Conservation (phyloP, 2,797 vertebrate genomes). For the Tinamus major region DNA sequence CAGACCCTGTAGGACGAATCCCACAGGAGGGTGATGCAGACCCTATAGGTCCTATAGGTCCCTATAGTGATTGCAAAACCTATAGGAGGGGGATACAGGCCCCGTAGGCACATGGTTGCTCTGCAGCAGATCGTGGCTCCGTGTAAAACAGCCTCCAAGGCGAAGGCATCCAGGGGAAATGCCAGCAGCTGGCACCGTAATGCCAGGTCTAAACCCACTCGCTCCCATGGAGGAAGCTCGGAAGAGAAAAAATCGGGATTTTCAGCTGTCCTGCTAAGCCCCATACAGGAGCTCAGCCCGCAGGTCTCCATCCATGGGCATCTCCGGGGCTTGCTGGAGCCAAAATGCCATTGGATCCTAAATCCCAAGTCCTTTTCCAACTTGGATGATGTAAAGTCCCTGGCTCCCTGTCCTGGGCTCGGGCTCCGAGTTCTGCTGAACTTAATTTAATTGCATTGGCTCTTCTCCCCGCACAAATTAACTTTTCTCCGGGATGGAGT, state of each 20-base stretch:
- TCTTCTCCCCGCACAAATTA: background rate
- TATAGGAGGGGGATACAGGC: background rate
- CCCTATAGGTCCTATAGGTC: no score
- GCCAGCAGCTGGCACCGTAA: background rate
- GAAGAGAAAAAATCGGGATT: no score
- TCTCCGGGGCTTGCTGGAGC: background rate
- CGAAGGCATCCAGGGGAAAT: background rate
- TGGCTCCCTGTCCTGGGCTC: background rate
- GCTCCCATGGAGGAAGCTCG: no score
- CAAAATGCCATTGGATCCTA: background rate
- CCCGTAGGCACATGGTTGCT: rapidly evolving
- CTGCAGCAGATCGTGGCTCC: no score
- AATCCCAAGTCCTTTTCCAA: background rate
- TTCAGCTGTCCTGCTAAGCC: no score
- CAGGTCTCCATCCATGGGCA: background rate
- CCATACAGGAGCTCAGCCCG: background rate
- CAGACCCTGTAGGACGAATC: no score
- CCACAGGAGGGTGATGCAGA: no score
- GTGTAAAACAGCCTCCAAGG: no score
- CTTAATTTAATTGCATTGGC: background rate
- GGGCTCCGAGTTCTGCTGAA: background rate
- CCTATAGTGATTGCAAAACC: no score
- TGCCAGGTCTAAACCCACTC: background rate
- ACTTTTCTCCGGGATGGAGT: background rate
- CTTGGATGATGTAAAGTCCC: background rate